Evolutionary conservation across 2,797 vertebrate species (phyloP).

Genomic region (Pipistrellus pygmaeus): DNA sequence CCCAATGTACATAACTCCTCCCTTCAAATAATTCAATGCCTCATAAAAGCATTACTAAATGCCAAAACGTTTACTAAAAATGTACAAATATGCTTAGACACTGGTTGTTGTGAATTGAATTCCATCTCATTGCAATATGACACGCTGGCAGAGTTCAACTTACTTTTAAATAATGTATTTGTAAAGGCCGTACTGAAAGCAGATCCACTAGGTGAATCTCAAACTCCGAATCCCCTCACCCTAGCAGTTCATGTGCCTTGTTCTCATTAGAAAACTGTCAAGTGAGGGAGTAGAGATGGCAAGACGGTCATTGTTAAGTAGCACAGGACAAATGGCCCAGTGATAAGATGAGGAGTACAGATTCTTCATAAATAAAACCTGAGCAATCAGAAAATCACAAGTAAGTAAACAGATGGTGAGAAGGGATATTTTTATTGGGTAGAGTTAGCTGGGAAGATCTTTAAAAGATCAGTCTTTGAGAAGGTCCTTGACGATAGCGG

Average conservation of each 20-base stretch:
- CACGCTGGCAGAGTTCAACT: background rate
- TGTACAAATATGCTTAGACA: background rate
- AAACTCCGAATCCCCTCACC: background rate
- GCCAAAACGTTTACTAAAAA: background rate
- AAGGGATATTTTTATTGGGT: background rate
- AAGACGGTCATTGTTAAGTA: background rate
- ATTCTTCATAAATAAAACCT: background rate
- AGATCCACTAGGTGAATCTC: background rate
- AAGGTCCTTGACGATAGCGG: background rate
- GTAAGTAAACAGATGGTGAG: background rate
- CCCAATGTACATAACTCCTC: background rate
- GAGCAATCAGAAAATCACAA: constrained; percentile 11
- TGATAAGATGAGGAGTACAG: background rate
- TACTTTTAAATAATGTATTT: background rate
- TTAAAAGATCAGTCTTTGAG: constrained; percentile 8
- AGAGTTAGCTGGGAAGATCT: background rate
- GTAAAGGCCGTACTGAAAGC: background rate
- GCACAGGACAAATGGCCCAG: background rate
- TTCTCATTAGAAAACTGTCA: constrained; percentile 7
- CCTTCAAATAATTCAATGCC: background rate
- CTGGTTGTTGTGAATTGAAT: background rate
- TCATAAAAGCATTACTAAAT: background rate
- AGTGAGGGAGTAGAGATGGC: background rate
- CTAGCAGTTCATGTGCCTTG: background rate
- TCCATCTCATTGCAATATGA: background rate